These are phyloP conservation scores for Syngnathus floridae DNA, from an alignment of 2,113 vertebrate genomes.

Conservation along the genomic window DNA sequence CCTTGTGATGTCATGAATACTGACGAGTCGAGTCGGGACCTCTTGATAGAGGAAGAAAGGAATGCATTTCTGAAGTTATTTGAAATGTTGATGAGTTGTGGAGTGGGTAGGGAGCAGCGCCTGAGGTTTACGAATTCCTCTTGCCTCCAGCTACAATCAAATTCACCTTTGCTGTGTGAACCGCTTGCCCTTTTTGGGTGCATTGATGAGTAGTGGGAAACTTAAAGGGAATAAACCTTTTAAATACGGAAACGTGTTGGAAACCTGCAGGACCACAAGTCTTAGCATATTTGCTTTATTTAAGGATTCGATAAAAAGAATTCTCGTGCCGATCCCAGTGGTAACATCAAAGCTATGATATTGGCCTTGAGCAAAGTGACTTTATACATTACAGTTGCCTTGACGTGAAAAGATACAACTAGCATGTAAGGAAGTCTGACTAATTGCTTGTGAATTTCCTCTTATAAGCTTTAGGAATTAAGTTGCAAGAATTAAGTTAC, in stretches of 20 bases:
- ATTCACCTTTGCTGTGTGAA: slow-evolving; percentile 21
- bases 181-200: background rate
- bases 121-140: slow-evolving; percentile 25
- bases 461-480: slow-evolving; percentile 39
- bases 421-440: slow-evolving; percentile 25
- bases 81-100: slow-evolving; percentile 27
- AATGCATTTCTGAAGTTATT: background rate
- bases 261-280: background rate
- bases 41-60: background rate
- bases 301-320: slow-evolving; percentile 15
- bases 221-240: background rate
- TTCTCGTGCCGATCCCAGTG: slow-evolving; percentile 30
- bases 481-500: slow-evolving; percentile 39
- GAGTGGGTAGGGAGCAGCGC: slow-evolving; percentile 15
- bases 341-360: slow-evolving; percentile 34
- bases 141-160: slow-evolving; percentile 1
- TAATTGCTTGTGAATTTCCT: slow-evolving; percentile 51
- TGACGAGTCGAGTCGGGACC: slow-evolving; percentile 8
- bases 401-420: slow-evolving; percentile 21
- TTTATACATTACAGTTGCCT: slow-evolving; percentile 36
- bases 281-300: slow-evolving; percentile 7
- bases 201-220: background rate
- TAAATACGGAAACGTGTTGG: background rate
- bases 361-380: slow-evolving; percentile 44
- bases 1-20: slow-evolving; percentile 38